A percentile compares a stretch with the other conserved stretches of the same genome.
phyloP scores from a whole-genome alignment of 2,888 invertebrate genomes.

The Dendrolimus pini region DNA sequence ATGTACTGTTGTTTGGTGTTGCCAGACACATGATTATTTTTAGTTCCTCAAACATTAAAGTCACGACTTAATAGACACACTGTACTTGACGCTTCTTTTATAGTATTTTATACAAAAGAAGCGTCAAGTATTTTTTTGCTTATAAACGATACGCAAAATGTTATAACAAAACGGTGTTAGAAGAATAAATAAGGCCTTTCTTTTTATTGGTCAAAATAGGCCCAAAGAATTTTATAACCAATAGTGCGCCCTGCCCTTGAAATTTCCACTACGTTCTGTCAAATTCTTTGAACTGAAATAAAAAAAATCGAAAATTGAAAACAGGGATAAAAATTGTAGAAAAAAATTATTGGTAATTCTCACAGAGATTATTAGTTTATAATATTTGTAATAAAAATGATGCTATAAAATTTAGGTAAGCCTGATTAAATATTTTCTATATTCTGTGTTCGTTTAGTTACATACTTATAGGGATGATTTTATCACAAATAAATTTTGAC shows the following conservation, averaged over 20 bases:
- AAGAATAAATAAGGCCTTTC: neutral
- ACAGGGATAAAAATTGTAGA: conserved; percentile 47
- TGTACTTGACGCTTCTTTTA: too few relatives aligned
- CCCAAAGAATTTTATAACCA: neutral
- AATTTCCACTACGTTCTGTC: neutral
- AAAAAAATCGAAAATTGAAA: conserved; percentile 40
- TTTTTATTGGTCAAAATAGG: conserved; percentile 14
- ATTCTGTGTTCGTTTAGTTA: neutral
- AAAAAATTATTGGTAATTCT: conserved; percentile 42
- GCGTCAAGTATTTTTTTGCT: too few relatives aligned
- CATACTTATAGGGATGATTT: conserved; percentile 5
- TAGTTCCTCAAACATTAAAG: too few relatives aligned
- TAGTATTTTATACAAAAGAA: too few relatives aligned
- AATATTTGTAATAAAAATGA: conserved; percentile 18
- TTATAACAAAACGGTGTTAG: neutral
- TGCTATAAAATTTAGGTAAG: conserved; percentile 53
- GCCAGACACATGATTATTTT: too few relatives aligned
- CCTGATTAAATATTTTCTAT: conserved; percentile 7
- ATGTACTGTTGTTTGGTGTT: too few relatives aligned
- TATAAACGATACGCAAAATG: too few relatives aligned
- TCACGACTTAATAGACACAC: too few relatives aligned
- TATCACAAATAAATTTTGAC: conserved; percentile 31
- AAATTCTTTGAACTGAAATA: neutral
- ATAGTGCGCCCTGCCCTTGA: neutral
- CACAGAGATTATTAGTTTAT: conserved; percentile 39